These are phyloP conservation scores for Hafferia zeledoni DNA, from an alignment of 2,797 vertebrate species.

Conservation along the genomic window DNA sequence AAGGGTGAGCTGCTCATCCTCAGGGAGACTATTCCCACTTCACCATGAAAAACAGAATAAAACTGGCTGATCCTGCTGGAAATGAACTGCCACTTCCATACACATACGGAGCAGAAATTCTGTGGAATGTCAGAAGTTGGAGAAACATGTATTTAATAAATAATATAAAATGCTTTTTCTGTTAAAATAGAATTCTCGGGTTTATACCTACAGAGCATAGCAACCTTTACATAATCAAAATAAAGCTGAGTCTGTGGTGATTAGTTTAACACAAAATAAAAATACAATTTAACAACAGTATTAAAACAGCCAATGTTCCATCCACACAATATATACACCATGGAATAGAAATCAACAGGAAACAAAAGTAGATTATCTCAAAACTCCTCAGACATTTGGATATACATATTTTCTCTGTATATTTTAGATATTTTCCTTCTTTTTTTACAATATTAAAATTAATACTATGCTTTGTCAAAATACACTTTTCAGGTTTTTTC, in stretches of 20 bases:
- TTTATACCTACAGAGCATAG: conserved; percentile 65
- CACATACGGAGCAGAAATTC: conserved; percentile 51
- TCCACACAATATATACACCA: conserved; percentile 69
- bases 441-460: conserved; percentile 57
- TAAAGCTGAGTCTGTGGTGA: conserved; percentile 70
- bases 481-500: not conserved
- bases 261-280: conserved; percentile 73
- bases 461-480: conserved; percentile 52
- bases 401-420: conserved; percentile 54
- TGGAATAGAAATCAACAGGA: conserved; percentile 47
- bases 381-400: conserved; percentile 21
- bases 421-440: conserved; percentile 49
- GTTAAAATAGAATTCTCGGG: conserved; percentile 78
- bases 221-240: conserved; percentile 74
- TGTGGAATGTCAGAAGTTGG: conserved; percentile 71
- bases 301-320: conserved; percentile 57
- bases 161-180: conserved; percentile 75
- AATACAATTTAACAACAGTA: conserved; percentile 69
- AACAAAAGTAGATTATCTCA: conserved; percentile 43
- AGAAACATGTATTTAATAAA: conserved; percentile 76
- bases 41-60: conserved; percentile 72
- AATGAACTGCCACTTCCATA: conserved; percentile 45
- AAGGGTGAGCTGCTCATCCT: not conserved
- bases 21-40: not conserved
- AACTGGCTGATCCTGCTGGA: conserved; percentile 48